phyloP scores from a whole-genome alignment of 2,797 vertebrate species.

The Saxicola maurus region DNA sequence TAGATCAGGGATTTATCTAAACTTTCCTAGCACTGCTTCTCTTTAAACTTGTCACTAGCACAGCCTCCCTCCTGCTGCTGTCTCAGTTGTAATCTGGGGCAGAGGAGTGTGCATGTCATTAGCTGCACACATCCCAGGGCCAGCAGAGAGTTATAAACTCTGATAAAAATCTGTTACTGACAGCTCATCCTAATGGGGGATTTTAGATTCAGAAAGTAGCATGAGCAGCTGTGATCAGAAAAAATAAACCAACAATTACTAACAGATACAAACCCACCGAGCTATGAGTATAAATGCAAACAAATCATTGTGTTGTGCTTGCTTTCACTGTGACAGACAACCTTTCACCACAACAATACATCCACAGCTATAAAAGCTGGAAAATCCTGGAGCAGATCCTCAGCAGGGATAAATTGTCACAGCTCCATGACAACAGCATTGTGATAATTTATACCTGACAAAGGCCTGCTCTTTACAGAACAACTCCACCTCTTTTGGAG shows the following conservation, averaged over 20 bases:
- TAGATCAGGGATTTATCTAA: neutral
- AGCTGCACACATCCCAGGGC: neutral
- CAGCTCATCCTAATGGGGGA: neutral
- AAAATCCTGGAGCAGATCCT: neutral
- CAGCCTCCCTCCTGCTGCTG: neutral
- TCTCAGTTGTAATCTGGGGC: neutral
- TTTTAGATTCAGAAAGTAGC: neutral
- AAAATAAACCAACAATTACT: neutral
- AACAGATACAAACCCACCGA: neutral
- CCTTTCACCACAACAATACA: neutral
- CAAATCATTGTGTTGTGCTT: neutral
- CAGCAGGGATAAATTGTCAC: neutral
- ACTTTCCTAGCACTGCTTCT: neutral
- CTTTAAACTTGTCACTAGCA: neutral
- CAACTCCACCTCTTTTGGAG: neutral
- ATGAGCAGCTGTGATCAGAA: neutral
- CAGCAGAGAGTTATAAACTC: neutral
- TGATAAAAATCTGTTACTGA: neutral
- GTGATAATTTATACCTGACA: constrained; percentile 5
- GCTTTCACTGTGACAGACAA: neutral
- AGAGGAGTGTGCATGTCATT: neutral
- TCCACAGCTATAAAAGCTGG: neutral
- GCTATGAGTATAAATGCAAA: constrained; percentile 2
- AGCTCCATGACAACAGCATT: constrained; percentile 15
- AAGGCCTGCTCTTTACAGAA: neutral